Conservation (phyloP, 2,888 invertebrate species). For the Lasioglossum calceatum region DNA sequence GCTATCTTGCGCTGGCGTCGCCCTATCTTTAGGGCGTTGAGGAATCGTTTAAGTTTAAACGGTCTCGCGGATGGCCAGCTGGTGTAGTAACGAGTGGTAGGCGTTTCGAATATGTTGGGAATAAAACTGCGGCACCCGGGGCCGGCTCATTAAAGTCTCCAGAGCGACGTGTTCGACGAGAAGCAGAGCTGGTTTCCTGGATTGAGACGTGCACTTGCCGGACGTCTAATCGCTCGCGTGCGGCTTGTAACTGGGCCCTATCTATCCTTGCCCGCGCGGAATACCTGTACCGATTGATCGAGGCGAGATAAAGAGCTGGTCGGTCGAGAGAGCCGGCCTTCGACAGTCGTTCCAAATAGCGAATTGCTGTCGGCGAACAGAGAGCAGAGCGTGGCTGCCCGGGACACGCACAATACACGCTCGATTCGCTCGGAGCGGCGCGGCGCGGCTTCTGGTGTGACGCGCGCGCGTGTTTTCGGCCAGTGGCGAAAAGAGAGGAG, state of each 20-base stretch:
- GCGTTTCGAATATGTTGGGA: slow-evolving; percentile 43
- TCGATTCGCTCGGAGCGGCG: not conserved
- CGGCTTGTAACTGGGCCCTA: slow-evolving; percentile 11
- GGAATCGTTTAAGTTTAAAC: slow-evolving; percentile 25
- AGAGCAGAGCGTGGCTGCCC: not conserved
- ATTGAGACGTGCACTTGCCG: slow-evolving; percentile 39
- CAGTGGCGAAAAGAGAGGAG: not conserved
- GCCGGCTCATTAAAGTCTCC: slow-evolving; percentile 46
- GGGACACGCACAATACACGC: not conserved
- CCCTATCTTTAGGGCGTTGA: slow-evolving; percentile 2
- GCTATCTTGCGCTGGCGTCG: slow-evolving; percentile 14
- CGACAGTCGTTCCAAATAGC: not conserved
- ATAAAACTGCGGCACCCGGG: slow-evolving; percentile 26
- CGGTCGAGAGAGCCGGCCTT: not conserved
- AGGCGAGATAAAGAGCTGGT: not conserved
- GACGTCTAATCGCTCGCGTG: slow-evolving; percentile 36
- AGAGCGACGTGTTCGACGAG: not conserved
- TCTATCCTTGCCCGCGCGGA: not conserved
- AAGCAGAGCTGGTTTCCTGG: slow-evolving; percentile 16
- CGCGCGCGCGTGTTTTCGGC: not conserved
- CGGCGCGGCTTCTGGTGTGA: not conserved
- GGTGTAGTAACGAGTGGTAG: slow-evolving; percentile 28
- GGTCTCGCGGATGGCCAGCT: not conserved
- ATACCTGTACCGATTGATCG: slow-evolving; percentile 2
- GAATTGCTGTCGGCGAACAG: not conserved